phyloP scores from a whole-genome alignment of 1,140 invertebrate genomes.

The Cardiocondyla obscurior region DNA sequence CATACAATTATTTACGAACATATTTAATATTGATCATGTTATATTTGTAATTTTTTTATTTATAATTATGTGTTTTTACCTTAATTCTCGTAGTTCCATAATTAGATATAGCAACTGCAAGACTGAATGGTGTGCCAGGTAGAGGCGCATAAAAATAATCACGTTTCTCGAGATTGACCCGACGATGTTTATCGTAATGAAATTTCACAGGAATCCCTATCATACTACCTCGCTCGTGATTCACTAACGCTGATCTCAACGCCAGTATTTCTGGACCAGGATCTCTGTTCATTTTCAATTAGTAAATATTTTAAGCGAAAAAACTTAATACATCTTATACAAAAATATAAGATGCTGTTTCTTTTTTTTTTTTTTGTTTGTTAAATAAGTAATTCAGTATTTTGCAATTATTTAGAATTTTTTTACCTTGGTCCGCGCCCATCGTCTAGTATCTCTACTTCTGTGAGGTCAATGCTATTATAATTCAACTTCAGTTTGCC shows the following conservation, averaged over 20 bases:
- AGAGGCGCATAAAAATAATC: slow-evolving; percentile 94
- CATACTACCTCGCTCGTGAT: slow-evolving; percentile 87
- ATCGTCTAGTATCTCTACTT: slow-evolving; percentile 95
- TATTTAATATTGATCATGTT: background rate
- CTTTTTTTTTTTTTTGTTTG: too few species aligned
- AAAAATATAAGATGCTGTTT: background rate
- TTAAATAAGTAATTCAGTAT: background rate
- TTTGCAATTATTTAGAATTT: background rate
- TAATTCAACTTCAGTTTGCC: slow-evolving; percentile 94
- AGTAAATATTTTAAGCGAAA: background rate
- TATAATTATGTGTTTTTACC: slow-evolving; percentile 59
- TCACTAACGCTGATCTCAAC: slow-evolving; percentile 90
- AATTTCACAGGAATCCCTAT: slow-evolving; percentile 89
- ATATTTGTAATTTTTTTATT: too few species aligned
- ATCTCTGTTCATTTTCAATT: slow-evolving; percentile 74
- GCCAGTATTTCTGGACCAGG: slow-evolving; percentile 81
- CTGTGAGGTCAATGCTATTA: slow-evolving; percentile 97
- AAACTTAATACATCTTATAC: background rate
- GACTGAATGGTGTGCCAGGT: slow-evolving; percentile 93
- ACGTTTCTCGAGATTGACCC: slow-evolving; percentile 91
- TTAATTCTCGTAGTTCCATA: slow-evolving; percentile 92
- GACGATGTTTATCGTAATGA: slow-evolving; percentile 92
- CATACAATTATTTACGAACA: background rate
- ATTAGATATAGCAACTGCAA: slow-evolving; percentile 92
- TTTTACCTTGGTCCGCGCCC: slow-evolving; percentile 83